Conservation (phyloP, 2,888 invertebrate genomes). For the Eupithecia subumbrata region DNA sequence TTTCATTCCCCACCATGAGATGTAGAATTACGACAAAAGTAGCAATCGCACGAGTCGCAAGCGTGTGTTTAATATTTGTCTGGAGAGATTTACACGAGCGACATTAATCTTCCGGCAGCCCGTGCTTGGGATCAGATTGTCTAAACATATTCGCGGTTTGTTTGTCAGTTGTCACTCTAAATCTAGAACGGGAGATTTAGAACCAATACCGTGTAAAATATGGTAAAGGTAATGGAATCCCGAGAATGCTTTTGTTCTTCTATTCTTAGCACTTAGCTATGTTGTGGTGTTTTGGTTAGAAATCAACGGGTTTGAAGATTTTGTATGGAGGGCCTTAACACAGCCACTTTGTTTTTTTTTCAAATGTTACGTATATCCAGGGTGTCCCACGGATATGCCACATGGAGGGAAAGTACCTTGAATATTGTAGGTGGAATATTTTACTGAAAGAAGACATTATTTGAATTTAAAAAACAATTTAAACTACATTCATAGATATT, state of each 20-base stretch:
- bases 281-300: neutral
- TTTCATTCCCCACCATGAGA: neutral
- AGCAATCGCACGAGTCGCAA: slow-evolving; percentile 23
- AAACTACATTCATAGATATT: no score
- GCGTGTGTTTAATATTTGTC: slow-evolving; percentile 40
- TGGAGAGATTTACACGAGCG: slow-evolving; percentile 41
- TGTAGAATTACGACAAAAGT: neutral
- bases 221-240: neutral
- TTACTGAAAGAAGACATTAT: no score
- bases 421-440: no score
- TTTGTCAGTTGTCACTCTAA: slow-evolving; percentile 36
- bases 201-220: neutral
- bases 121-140: slow-evolving; percentile 56
- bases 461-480: no score
- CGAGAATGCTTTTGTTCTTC: slow-evolving; percentile 8
- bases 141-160: slow-evolving; percentile 59
- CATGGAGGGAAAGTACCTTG: no score
- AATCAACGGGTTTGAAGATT: neutral
- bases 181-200: slow-evolving; percentile 22
- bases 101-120: slow-evolving; percentile 55
- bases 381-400: no score
- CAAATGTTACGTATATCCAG: no score
- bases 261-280: neutral
- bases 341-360: no score
- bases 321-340: no score